Evolutionary conservation across 2,888 invertebrate genomes (phyloP), one percentile per base, ranked within the genome.

Genomic region (Therioaphis trifolii): DNA sequence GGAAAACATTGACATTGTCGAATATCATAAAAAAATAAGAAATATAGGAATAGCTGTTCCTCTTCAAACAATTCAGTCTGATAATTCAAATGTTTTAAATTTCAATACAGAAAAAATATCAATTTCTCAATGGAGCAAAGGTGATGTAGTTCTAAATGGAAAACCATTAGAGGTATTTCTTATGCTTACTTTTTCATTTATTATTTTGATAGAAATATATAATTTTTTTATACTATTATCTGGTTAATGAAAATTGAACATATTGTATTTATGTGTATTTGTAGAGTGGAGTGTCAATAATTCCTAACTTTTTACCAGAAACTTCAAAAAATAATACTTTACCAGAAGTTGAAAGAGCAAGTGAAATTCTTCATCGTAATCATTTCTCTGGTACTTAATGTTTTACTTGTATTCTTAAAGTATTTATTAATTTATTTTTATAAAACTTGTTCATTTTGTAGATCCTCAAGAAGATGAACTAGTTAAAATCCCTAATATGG

Each of bases 61-160:
- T 46, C 29, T 58, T 21, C 71, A 29, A 46, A 27, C 29, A 15
- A 61, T 27, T 58, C 43, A 72, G 29, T 61, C 40, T 46, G 72
- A 72, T 82, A 29, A 63, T 7, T 2, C 46, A 21, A 80, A 46
- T 61, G 58, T 72, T 49, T 61, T 4, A 49, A 49, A 72, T 77
- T 74, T 85, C 5, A 55, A 82, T 52, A 40, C 80, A 29, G 79
- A 85, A 55, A 74, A 84, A 18, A 84, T 85, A 49, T 86, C 85
- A n/a, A 46, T 86, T 21, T 85, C 86, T 7, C 85, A 86, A 15
- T 86, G 87, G 87, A 87, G 87, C 84, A 85, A 85, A 84, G 86
- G 86, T 27, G 82, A 85, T 58, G 85, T 87, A 14, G 11, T 49
- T 15, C 18, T 86, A 4, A 76, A 85, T 52, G 85, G 85, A 24